Conservation (phyloP, 2,113 vertebrate species). For the Calidris pygmaea region DNA sequence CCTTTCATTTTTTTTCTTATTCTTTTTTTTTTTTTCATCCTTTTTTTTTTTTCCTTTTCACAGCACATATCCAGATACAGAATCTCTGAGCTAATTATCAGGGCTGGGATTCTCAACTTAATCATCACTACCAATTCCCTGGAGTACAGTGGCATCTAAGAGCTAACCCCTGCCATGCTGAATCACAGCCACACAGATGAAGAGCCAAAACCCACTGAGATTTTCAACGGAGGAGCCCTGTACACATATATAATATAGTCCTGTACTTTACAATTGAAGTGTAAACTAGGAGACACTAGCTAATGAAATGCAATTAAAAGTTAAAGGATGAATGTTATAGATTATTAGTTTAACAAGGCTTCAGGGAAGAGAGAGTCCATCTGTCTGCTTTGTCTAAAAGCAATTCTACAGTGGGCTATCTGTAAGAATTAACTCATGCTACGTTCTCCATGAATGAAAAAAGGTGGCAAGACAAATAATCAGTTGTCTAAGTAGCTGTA, state of each 20-base stretch:
- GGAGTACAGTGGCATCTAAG: slow-evolving; percentile 70
- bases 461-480: slow-evolving; percentile 11
- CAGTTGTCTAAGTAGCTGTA: slow-evolving; percentile 40
- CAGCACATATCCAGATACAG: slow-evolving; percentile 71
- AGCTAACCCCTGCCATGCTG: slow-evolving; percentile 74
- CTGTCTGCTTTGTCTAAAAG: slow-evolving; percentile 31
- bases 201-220: slow-evolving; percentile 49
- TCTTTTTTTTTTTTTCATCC: background rate
- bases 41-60: background rate
- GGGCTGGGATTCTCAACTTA: slow-evolving; percentile 78
- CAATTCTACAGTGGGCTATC: background rate
- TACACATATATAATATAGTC: background rate
- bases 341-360: slow-evolving; percentile 43
- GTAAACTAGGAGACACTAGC: slow-evolving; percentile 6
- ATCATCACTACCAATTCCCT: slow-evolving; percentile 76
- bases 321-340: slow-evolving; percentile 23
- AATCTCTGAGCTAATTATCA: slow-evolving; percentile 82
- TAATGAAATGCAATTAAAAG: slow-evolving; percentile 29
- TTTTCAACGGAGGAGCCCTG: background rate
- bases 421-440: slow-evolving; percentile 16
- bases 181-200: slow-evolving; percentile 26
- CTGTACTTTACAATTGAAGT: background rate
- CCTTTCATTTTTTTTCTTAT: background rate
- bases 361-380: slow-evolving; percentile 18
- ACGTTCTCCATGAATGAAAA: background rate